phyloP scores from a whole-genome alignment of 2,113 vertebrate genomes.

The Corydoras maculifer region DNA sequence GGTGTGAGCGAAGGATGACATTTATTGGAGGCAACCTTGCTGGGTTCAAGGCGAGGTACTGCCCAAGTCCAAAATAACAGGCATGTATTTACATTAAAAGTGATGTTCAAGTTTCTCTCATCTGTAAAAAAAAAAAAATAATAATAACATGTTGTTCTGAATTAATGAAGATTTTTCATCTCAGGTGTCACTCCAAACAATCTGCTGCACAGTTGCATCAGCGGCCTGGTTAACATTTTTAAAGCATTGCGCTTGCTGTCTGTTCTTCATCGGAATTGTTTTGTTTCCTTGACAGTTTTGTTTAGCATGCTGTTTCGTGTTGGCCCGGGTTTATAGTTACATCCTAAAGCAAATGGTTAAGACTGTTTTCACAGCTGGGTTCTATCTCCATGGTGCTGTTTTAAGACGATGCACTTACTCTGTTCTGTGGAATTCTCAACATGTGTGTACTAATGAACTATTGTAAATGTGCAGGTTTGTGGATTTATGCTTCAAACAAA shows the following conservation, averaged over 20 bases:
- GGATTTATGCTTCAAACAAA: too few relatives aligned
- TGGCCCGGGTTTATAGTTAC: conserved; percentile 25
- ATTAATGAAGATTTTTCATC: too few relatives aligned
- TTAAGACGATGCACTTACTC: background rate
- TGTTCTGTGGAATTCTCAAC: too few relatives aligned
- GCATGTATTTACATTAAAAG: too few relatives aligned
- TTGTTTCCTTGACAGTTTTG: conserved; percentile 2
- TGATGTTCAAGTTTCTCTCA: conserved; percentile 7
- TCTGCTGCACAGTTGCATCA: too few relatives aligned
- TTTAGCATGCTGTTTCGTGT: conserved; percentile 3
- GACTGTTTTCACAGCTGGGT: conserved; percentile 35
- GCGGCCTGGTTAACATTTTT: background rate
- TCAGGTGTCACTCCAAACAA: too few relatives aligned
- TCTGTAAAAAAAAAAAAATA: background rate
- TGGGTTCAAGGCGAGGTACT: conserved; percentile 13
- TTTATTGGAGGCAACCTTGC: conserved; percentile 28
- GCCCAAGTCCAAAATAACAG: too few relatives aligned
- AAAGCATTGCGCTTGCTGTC: background rate
- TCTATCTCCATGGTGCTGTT: conserved; percentile 16
- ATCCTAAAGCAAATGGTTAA: conserved; percentile 5
- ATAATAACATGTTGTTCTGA: too few relatives aligned
- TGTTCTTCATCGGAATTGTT: background rate
- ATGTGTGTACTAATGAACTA: too few relatives aligned
- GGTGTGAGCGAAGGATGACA: conserved; percentile 11
- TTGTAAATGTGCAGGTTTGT: conserved; percentile 22